A percentile compares a stretch with the other conserved stretches of the same genome.
phyloP scores from a whole-genome alignment of 2,797 vertebrate species.

The Toxotes lorentzi region DNA sequence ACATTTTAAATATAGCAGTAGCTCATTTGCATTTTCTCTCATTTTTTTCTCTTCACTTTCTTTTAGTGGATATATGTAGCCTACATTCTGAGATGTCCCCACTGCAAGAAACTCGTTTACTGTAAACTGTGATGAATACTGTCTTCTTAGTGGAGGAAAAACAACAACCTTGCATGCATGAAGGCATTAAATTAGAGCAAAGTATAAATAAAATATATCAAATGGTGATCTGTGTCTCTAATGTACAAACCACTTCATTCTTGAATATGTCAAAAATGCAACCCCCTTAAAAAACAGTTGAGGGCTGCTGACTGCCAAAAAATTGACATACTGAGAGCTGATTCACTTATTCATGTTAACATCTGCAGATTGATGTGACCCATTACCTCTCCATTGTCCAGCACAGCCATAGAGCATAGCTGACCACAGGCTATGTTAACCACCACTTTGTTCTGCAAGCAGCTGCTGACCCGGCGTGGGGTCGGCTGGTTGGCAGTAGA shows the following conservation, averaged over 20 bases:
- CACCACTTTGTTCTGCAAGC: constrained; percentile 95
- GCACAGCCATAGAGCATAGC: constrained; percentile 97
- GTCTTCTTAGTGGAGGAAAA: neutral
- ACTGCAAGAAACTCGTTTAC: neutral
- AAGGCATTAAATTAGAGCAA: neutral
- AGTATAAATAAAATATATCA: too few species aligned
- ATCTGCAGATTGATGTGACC: constrained; percentile 11
- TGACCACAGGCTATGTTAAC: constrained; percentile 96
- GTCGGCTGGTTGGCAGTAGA: constrained; percentile 98
- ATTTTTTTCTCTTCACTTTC: neutral
- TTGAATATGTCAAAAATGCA: too few species aligned
- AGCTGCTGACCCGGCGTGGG: constrained; percentile 95
- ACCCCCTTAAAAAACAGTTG: neutral
- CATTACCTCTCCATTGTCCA: constrained; percentile 95
- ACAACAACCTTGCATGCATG: neutral
- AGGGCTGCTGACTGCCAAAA: neutral
- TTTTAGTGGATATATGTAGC: too few species aligned
- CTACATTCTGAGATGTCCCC: neutral
- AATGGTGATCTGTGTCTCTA: too few species aligned
- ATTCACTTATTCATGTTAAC: neutral
- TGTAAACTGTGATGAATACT: neutral
- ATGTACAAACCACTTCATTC: too few species aligned
- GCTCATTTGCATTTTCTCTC: neutral
- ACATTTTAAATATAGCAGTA: neutral
- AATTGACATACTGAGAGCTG: neutral